Evolutionary conservation across 30 jellyfish, hydroid and myxozoan genomes (phyloP), one percentile per base, ranked within the genome.

Genomic region (Nemopilema nomurai): DNA sequence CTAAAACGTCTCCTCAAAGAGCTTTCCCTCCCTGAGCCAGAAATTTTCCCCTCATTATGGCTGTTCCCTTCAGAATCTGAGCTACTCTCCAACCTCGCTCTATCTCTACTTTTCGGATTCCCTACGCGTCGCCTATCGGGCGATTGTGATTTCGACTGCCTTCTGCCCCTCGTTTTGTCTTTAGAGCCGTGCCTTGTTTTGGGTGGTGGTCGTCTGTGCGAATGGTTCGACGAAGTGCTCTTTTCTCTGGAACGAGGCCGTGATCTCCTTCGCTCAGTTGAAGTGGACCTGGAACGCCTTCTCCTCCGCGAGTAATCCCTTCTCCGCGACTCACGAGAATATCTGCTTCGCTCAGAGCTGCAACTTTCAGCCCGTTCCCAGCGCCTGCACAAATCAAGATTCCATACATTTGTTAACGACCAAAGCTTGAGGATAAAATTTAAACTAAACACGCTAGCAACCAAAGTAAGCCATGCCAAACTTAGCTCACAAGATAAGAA

Each of bases 341-440:
- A 8, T 31, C 91, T 71, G 76, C 83, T 22, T 49, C 93, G 49
- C 18, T 84, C 93, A 0, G 87, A 84, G 7, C 53, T 64, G n/a
- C 33, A 28, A 62, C 93, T 84, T 32, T 84, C 93, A 13, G 87
- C 93, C 4, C 93, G 77, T 33, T 84, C 93, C 93, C 93, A 84
- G 6, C 93, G 26, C 78, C 93, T 84, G 41, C 6, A 67, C 0
- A 67, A 51, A 41, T 20, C 22, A 41, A 41, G 57, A 41, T 3
- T n/a, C n/a, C n/a, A n/a, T n/a, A n/a, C n/a, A n/a, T n/a, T n/a
- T n/a, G n/a, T n/a, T n/a, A n/a, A n/a, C n/a, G n/a, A n/a, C n/a
- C n/a, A n/a, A n/a, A n/a, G n/a, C n/a, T n/a, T n/a, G n/a, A n/a
- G n/a, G n/a, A n/a, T n/a, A n/a, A 41, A 41, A 41, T 41, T 41